Evolutionary conservation across 1,140 invertebrate genomes (phyloP), one percentile per base, ranked within the genome.

Genomic region (Pseudomyrmex pallidus): DNA sequence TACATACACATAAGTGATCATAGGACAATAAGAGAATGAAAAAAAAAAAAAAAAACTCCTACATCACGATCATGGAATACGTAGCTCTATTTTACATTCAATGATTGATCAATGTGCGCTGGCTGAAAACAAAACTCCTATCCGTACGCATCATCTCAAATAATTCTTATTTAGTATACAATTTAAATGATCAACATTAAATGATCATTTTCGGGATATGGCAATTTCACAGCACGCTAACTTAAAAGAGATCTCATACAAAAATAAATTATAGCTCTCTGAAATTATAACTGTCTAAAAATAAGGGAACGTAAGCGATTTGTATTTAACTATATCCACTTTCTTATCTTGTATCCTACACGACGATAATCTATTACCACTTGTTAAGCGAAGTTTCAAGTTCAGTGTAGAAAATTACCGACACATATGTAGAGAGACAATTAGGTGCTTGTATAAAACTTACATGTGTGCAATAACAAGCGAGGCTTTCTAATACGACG

Each of bases 261-360:
- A 91, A 90, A 92, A 91, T 90, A 92, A 92, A 91, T 90, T 91
- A 86, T 64, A 72, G 85, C 76, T 84, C 68, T 80, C 67, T 84
- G 46, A 76, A 87, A 77, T 76, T 54, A 66, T 35, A 66, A 52
- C 10, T 76, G 35, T 66, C n/a, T 70, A 70, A 78, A 80, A 80
- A 50, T 80, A 80, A 59, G 20, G 66, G 15, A 78, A 70, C 76
- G 44, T 70, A 78, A 78, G 15, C 44, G 44, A 22, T 70, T 35
- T 61, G 70, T 56, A 70, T 8, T 78, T 54, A 57, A 59, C 44
- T 59, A 70, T 35, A 17, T 17, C 50, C n/a, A 13, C 20, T 67
- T n/a, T 22, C 52, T 15, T 66, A 48, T 35, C 46, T 70, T 80
- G 66, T 3, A 7, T 80, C 2, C 9, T 48, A 85, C 4, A 20